These are phyloP conservation scores for Balearica regulorum DNA, from an alignment of 2,797 vertebrate genomes.

Conservation along the genomic window DNA sequence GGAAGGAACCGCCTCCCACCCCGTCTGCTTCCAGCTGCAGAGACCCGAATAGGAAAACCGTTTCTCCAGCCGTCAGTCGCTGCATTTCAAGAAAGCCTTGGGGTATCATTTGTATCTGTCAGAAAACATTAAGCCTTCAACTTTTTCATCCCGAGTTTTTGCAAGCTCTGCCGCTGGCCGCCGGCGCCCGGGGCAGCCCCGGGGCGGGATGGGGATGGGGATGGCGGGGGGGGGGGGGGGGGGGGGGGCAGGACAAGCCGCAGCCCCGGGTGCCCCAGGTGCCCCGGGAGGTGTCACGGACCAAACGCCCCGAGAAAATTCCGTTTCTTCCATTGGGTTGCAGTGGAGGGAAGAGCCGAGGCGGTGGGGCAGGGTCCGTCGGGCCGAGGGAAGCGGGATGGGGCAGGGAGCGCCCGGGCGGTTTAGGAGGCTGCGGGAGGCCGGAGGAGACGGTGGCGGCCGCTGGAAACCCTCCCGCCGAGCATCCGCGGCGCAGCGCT, in stretches of 20 bases:
- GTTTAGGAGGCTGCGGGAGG: background rate
- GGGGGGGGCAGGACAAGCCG: background rate
- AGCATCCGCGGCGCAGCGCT: background rate
- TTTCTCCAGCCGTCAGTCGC: constrained; percentile 32
- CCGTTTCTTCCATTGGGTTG: background rate
- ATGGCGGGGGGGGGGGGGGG: no score
- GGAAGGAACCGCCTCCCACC: background rate
- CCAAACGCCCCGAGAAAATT: background rate
- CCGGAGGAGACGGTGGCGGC: background rate
- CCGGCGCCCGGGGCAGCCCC: background rate
- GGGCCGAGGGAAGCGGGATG: background rate
- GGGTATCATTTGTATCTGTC: constrained; percentile 69
- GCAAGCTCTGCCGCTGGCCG: background rate
- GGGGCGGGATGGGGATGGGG: background rate
- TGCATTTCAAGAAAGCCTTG: constrained; percentile 55
- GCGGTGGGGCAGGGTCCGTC: background rate
- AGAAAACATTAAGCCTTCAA: constrained; percentile 57
- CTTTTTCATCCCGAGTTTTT: constrained; percentile 30
- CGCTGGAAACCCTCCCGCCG: background rate
- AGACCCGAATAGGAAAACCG: background rate
- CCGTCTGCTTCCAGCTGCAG: constrained; percentile 8
- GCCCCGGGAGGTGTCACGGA: background rate
- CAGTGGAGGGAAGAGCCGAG: background rate
- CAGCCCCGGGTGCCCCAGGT: background rate
- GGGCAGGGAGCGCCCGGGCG: background rate